These are phyloP conservation scores for Sciurus vulgaris DNA, from an alignment of 2,797 vertebrate species.

Conservation along the genomic window DNA sequence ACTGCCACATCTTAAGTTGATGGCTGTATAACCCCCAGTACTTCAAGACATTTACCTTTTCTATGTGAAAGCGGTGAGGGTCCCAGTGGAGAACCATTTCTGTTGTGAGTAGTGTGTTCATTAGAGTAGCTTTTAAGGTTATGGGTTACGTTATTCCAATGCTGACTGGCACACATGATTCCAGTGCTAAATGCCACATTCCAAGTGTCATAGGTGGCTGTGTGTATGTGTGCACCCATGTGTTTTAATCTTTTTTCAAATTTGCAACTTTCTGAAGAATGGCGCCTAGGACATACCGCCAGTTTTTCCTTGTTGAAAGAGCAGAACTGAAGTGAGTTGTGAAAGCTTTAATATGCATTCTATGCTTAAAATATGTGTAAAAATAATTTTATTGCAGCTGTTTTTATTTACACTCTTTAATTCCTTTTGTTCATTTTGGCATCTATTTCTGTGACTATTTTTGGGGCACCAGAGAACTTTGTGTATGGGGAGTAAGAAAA, in stretches of 20 bases:
- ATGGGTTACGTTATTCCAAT: neutral
- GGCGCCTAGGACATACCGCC: no score
- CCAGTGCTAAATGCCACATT: neutral
- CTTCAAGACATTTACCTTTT: neutral
- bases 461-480: no score
- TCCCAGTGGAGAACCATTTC: no score
- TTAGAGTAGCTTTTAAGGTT: neutral
- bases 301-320: neutral
- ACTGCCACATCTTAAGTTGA: neutral
- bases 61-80: no score
- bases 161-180: neutral
- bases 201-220: neutral
- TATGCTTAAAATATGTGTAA: neutral
- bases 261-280: neutral
- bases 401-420: no score
- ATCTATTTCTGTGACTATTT: no score
- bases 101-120: no score
- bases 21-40: no score
- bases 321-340: neutral
- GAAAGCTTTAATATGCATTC: neutral
- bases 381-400: neutral
- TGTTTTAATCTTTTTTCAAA: neutral
- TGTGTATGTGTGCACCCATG: no score
- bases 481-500: no score
- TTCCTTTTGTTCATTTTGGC: no score